Percentiles rank a stretch among this genome's conserved stretches.
These are phyloP conservation scores for Oikopleura albicans DNA, from an alignment of 23 tunicate genomes.

Conservation along the genomic window DNA sequence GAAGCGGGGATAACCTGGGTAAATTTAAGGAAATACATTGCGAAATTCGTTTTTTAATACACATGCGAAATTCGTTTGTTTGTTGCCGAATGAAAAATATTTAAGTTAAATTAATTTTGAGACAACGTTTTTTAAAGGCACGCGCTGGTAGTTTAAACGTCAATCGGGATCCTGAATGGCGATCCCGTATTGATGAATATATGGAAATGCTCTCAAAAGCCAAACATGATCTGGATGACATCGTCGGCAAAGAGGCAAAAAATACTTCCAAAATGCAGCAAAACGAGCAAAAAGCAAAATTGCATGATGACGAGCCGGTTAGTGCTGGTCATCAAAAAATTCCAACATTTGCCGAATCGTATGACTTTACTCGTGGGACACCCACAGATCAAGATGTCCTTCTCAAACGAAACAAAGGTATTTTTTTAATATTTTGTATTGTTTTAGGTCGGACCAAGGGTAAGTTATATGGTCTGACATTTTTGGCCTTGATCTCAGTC, in stretches of 20 bases:
- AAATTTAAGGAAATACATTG: too few relatives aligned
- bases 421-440: neutral
- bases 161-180: neutral
- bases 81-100: too few relatives aligned
- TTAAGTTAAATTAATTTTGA: too few relatives aligned
- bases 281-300: neutral
- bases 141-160: neutral
- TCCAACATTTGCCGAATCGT: constrained; percentile 7
- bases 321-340: neutral
- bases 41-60: too few relatives aligned
- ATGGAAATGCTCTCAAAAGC: neutral
- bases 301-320: neutral
- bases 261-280: too few relatives aligned
- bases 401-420: constrained; percentile 31
- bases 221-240: neutral
- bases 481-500: too few relatives aligned
- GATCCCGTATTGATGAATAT: neutral
- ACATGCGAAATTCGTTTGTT: too few relatives aligned
- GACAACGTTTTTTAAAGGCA: neutral
- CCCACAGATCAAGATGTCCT: constrained; percentile 50
- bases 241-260: neutral
- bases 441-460: too few relatives aligned
- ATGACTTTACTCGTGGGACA: constrained; percentile 36
- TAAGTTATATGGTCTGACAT: too few relatives aligned
- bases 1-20: too few relatives aligned